A percentile compares a stretch with the other conserved stretches of the same genome.
These are phyloP conservation scores for Pogonus chalceus DNA, from an alignment of 1,140 invertebrate species.

Conservation along the genomic window DNA sequence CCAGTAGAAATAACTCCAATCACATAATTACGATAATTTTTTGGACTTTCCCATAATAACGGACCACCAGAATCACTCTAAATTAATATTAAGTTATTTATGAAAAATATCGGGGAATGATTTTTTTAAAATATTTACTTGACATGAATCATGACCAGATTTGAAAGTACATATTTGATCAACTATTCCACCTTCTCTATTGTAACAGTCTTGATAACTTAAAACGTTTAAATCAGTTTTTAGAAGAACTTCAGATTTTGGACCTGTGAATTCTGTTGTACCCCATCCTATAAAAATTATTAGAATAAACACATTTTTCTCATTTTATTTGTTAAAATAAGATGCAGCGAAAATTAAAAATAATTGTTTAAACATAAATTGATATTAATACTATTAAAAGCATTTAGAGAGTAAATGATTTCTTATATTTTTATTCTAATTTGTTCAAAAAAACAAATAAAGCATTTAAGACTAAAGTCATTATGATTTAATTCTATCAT, in stretches of 20 bases:
- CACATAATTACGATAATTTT: constrained; percentile 33
- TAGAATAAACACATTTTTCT: constrained; percentile 10
- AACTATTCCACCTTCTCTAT: constrained; percentile 29
- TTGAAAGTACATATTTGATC: constrained; percentile 58
- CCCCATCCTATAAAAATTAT: constrained; percentile 50
- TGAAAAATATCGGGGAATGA: constrained; percentile 15
- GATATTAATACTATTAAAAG: no score
- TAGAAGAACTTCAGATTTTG: constrained; percentile 42
- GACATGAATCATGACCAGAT: constrained; percentile 51
- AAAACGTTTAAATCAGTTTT: constrained; percentile 51
- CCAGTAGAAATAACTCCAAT: constrained; percentile 49
- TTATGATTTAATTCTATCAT: no score
- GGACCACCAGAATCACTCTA: constrained; percentile 63
- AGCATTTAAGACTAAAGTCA: no score
- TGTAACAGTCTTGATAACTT: constrained; percentile 38
- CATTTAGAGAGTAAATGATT: no score
- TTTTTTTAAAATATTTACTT: constrained; percentile 35
- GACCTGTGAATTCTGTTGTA: constrained; percentile 42
- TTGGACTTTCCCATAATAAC: constrained; percentile 43
- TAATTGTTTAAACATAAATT: no score
- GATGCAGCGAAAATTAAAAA: no score
- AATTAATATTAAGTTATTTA: constrained; percentile 19
- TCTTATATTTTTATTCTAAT: no score
- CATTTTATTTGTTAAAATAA: no score
- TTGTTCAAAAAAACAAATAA: no score